phyloP scores from a whole-genome alignment of 2,113 vertebrate species.

The Thamnophis sirtalis region DNA sequence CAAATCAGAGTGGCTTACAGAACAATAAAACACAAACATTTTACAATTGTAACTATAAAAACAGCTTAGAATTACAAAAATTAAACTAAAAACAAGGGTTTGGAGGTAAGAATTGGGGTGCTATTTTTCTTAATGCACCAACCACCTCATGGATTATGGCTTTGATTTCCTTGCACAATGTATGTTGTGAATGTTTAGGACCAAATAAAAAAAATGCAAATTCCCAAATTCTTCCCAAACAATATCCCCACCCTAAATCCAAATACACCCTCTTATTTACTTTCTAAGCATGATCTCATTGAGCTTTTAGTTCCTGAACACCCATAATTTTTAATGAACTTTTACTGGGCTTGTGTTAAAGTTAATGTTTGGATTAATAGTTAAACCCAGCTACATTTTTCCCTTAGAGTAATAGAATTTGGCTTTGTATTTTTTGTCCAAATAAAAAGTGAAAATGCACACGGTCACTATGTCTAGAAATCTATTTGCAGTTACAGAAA shows the following conservation, averaged over 20 bases:
- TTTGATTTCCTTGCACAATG: background rate
- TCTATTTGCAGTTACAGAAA: background rate
- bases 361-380: background rate
- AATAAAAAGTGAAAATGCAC: conserved; percentile 7
- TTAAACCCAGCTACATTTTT: background rate
- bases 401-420: background rate
- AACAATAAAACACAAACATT: background rate
- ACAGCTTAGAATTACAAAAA: background rate
- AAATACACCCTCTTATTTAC: background rate
- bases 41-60: background rate
- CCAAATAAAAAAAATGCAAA: background rate
- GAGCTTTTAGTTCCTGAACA: background rate
- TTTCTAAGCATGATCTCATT: background rate
- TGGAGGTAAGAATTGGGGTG: no score
- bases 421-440: background rate
- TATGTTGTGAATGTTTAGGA: background rate
- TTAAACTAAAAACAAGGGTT: background rate
- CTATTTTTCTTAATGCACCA: no score
- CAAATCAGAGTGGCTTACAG: background rate
- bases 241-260: background rate
- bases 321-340: background rate
- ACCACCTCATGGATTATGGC: background rate
- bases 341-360: background rate
- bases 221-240: background rate
- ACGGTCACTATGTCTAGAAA: background rate